Evolutionary conservation across 2,113 vertebrate species (phyloP), one percentile per base, ranked within the genome.

Genomic region (Vombatus ursinus): DNA sequence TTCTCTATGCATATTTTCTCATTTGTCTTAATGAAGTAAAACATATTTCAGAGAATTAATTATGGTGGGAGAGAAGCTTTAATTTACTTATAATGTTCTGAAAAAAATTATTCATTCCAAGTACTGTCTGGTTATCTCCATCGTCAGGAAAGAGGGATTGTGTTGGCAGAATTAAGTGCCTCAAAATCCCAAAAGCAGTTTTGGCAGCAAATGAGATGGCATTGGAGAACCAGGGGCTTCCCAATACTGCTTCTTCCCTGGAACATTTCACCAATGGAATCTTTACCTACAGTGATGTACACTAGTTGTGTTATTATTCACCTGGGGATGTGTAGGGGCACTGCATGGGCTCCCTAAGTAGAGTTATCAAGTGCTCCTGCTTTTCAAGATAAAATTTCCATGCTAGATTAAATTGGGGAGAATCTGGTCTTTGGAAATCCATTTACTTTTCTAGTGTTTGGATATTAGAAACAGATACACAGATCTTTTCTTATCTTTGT

Each of bases 361-460:
- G 16, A 5, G 37, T 84, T 84, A 84, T 44, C n/a, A 44, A 44
- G n/a, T 44, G n/a, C 6, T n/a, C 77, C 24, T 90, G 37, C 26
- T 90, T 26, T 93, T 92, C 91, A 52, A 89, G 91, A 84, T 68
- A 93, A 92, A 77, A 57, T 47, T 48, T 50, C 37, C 92, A 16
- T 16, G 54, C 68, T 84, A 44, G 68, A 23, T 84, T 44, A 52
- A 47, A 8, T 90, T 61, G 89, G 94, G 53, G 91, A 52, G 57
- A 89, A 68, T 11, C 68, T 77, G 50, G 44, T 92, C 93, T 95
- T 93, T 95, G 95, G 93, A 95, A 93, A 91, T 26, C 8, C 47
- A 24, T 92, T 92, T 93, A 54, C 90, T 95, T 93, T 95, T 95
- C 68, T 48, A 89, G 57, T 44, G 93, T 89, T 51, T 92, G 25